These are phyloP conservation scores for Epiblema foenella DNA, from an alignment of 2,888 invertebrate species.

Conservation along the genomic window DNA sequence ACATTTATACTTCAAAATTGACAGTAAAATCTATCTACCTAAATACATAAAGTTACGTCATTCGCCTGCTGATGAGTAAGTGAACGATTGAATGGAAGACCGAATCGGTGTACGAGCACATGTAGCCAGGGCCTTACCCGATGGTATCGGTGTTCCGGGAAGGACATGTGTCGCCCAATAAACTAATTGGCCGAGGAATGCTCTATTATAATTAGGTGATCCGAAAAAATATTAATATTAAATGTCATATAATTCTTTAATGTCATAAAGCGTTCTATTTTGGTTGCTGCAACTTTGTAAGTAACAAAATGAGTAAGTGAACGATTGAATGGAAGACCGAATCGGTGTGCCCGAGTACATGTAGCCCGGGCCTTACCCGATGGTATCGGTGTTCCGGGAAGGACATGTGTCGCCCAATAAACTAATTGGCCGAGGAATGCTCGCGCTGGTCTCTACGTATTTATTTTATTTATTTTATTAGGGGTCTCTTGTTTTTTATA, in stretches of 20 bases:
- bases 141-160: slow-evolving; percentile 79
- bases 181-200: slow-evolving; percentile 81
- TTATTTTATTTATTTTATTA: slow-evolving; percentile 63
- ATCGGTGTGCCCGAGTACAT: not conserved
- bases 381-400: slow-evolving; percentile 80
- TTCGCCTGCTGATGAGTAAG: no score
- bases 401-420: slow-evolving; percentile 82
- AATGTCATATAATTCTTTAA: no score
- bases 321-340: not conserved
- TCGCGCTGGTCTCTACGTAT: slow-evolving; percentile 63
- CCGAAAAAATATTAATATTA: no score
- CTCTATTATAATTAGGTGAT: no score
- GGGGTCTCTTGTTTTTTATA: slow-evolving; percentile 47
- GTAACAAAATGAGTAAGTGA: not conserved
- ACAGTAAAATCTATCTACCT: no score
- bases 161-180: slow-evolving; percentile 82
- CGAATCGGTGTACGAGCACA: not conserved
- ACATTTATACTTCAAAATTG: no score
- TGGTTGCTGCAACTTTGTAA: no score
- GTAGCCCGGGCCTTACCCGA: slow-evolving; percentile 54
- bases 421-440: slow-evolving; percentile 81
- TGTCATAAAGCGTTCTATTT: no score
- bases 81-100: no score
- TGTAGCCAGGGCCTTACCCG: slow-evolving; percentile 51
- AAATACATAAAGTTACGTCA: no score